Percentiles rank a stretch among this genome's conserved stretches.
Evolutionary conservation across 2,113 vertebrate species (phyloP).

Genomic region (Megaceryle maxima): DNA sequence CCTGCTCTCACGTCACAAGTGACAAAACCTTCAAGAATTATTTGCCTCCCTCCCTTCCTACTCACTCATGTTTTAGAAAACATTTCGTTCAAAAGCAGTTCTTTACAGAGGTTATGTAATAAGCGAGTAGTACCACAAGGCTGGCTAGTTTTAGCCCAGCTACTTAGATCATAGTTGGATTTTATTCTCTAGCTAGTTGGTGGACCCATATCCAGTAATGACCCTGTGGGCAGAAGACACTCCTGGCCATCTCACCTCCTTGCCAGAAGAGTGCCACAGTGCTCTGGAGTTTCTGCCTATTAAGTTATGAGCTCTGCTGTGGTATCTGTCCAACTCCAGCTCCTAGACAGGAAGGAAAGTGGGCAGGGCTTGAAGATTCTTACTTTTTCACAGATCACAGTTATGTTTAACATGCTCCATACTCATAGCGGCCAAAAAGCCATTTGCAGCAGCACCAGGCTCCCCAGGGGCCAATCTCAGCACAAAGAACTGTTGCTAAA

Average conservation of each 20-base stretch:
- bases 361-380: constrained; percentile 76
- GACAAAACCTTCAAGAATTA: constrained; percentile 8
- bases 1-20: not conserved
- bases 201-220: accelerated
- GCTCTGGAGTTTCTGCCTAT: not conserved
- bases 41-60: constrained; percentile 7
- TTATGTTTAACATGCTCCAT: constrained; percentile 77
- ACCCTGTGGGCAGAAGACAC: not conserved
- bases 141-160: constrained; percentile 29
- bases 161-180: constrained; percentile 5
- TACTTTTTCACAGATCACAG: constrained; percentile 75
- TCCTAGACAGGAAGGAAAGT: constrained; percentile 83
- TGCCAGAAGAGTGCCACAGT: not conserved
- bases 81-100: not conserved
- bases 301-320: constrained; percentile 39
- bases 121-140: not conserved
- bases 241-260: not conserved
- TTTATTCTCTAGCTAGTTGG: not conserved
- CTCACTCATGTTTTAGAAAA: not conserved
- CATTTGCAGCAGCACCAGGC: constrained; percentile 23
- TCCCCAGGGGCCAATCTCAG: constrained; percentile 38
- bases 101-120: constrained; percentile 22
- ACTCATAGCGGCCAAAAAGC: constrained; percentile 53
- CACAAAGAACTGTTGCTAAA: constrained; percentile 68
- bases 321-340: constrained; percentile 32